A percentile compares a stretch with the other conserved stretches of the same genome.
These are phyloP conservation scores for Chaetodon trifascialis DNA, from an alignment of 2,113 vertebrate species.

Conservation along the genomic window DNA sequence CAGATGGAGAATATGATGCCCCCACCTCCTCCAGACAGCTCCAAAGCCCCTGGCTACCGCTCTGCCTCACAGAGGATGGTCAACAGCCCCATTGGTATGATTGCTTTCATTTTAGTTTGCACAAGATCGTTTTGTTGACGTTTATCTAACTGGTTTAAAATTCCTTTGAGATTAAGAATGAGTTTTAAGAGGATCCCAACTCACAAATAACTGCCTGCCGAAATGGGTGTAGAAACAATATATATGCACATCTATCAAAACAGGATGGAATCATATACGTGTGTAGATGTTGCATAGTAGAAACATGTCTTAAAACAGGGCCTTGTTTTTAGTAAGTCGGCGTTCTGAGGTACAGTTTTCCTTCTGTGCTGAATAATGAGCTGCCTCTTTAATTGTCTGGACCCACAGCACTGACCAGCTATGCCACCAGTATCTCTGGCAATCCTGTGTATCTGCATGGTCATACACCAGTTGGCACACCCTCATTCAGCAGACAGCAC, in stretches of 20 bases:
- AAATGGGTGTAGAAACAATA: too few relatives aligned
- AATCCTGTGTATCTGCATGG: slow-evolving; percentile 95
- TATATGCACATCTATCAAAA: not conserved
- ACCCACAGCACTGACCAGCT: slow-evolving; percentile 91
- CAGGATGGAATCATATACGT: not conserved
- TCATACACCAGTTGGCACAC: slow-evolving; percentile 90
- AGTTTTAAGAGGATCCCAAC: not conserved
- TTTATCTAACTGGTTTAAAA: not conserved
- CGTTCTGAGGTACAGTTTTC: slow-evolving; percentile 53
- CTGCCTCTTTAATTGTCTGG: slow-evolving; percentile 75
- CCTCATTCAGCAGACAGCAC: slow-evolving; percentile 99
- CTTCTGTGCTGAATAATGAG: slow-evolving; percentile 86
- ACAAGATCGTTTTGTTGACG: not conserved
- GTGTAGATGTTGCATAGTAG: not conserved
- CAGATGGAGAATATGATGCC: slow-evolving; percentile 93
- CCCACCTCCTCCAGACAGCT: slow-evolving; percentile 89
- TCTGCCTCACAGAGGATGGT: slow-evolving; percentile 93
- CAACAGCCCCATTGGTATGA: slow-evolving; percentile 93
- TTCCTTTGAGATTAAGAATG: not conserved
- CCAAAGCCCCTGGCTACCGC: slow-evolving; percentile 97
- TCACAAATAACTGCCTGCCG: not conserved
- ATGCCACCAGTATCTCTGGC: slow-evolving; percentile 94
- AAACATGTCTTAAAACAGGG: not conserved
- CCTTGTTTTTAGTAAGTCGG: not conserved
- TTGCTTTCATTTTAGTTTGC: not conserved